Evolutionary conservation across 1,140 invertebrate genomes (phyloP), one percentile per base, ranked within the genome.

Genomic region (Globodera ellingtonae): DNA sequence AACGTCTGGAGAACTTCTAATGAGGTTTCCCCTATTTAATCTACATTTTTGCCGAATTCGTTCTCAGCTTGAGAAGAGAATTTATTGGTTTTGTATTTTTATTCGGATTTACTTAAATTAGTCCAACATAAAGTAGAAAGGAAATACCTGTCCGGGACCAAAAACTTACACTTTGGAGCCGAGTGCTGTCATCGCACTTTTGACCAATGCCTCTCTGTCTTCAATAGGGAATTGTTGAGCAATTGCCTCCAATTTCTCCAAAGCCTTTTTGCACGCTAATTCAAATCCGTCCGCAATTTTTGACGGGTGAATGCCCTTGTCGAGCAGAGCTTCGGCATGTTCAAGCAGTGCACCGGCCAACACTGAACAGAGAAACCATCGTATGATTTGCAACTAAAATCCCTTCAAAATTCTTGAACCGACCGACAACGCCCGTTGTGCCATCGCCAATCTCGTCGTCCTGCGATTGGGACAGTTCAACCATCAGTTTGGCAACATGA

Each of bases 391-490:
- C 35, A 71, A 71, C 59, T 73, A 21, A 24, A 24, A 9, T 65
- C 18, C 1, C n/a, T n/a, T n/a, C n/a, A n/a, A n/a, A 35, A 74
- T 9, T 66, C 18, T 67, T 65, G 3, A 72, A 74, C 88, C 84
- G 86, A 93, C 92, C 95, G 78, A 99, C 97, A 87, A 99, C 98
- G 46, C 97, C 97, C 76, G 98, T 99, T 15, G 98, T 99, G 65
- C 98, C 98, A 92, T 99, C 98, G 44, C 98, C 97, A 89, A 99
- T 99, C 92, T 99, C 98, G 91, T 98, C 96, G 91, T 99, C 98
- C 90, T 99, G 97, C 79, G 96, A 98, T 90, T 99, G 96, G 15
- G 95, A 96, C 67, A 99, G 90, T 89, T 99, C 95, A 18, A 99
- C 97, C 93, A 99, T 94, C 6, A 99, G 90, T 89, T 98, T 99